Evolutionary conservation across 2,888 invertebrate genomes (phyloP).

Genomic region (Opisthograptis luteolata): DNA sequence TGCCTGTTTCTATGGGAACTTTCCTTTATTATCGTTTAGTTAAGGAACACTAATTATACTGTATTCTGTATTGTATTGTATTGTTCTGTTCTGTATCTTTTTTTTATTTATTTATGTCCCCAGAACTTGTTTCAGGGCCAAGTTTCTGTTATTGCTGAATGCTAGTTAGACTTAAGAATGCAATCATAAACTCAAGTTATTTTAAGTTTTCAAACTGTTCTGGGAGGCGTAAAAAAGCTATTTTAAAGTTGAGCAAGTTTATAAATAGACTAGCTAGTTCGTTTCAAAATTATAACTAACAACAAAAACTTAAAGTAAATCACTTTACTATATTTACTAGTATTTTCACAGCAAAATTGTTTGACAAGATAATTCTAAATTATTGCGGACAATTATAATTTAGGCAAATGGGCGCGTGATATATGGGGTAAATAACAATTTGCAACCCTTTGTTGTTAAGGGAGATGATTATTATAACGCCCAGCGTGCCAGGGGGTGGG

Average conservation of each 20-base stretch:
- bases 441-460: conserved; percentile 73
- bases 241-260: conserved; percentile 2
- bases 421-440: conserved; percentile 81
- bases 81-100: no score
- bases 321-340: not conserved
- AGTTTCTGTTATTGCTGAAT: not conserved
- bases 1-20: not conserved
- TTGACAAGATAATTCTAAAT: conserved; percentile 77
- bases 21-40: not conserved
- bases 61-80: no score
- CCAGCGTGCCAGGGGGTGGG: conserved; percentile 44
- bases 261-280: conserved; percentile 10
- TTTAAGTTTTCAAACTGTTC: not conserved
- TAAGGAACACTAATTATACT: no score
- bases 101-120: no score
- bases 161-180: not conserved
- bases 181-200: not conserved
- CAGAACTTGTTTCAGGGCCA: no score
- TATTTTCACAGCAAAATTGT: conserved; percentile 1
- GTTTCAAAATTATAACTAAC: conserved; percentile 1
- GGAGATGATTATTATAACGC: conserved; percentile 63
- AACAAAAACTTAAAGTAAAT: not conserved
- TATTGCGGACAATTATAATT: conserved; percentile 74
- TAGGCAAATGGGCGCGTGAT: conserved; percentile 71
- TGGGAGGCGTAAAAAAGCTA: conserved; percentile 2